Conservation (phyloP, 37 sponge, comb jelly and placozoan genomes). For the Eunapius fragilis region DNA sequence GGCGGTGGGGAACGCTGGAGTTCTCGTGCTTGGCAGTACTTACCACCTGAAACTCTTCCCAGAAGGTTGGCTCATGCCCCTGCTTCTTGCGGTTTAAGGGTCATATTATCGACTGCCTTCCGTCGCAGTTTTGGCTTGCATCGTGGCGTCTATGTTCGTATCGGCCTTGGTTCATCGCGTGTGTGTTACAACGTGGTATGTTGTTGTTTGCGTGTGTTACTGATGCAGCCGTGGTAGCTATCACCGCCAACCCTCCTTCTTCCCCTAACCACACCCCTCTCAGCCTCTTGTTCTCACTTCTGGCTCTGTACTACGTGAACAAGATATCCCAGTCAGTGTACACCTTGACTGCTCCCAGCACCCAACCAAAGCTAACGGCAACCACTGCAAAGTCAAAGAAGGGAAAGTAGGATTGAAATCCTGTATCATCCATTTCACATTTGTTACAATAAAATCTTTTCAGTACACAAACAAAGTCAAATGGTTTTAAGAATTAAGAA, state of each 20-base stretch:
- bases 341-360: not conserved
- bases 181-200: conserved; percentile 84
- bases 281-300: conserved; percentile 81
- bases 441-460: not conserved
- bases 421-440: not conserved
- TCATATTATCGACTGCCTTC: not conserved
- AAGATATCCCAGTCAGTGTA: conserved; percentile 63
- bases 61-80: conserved; percentile 45
- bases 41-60: conserved; percentile 72
- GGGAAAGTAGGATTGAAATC: not conserved
- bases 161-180: conserved; percentile 83
- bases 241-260: too few relatives aligned
- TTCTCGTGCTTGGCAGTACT: conserved; percentile 38
- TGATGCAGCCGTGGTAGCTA: too few relatives aligned
- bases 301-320: conserved; percentile 83
- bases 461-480: not conserved
- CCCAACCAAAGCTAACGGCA: not conserved
- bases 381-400: conserved; percentile 21
- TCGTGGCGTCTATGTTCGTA: conserved; percentile 53
- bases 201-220: not conserved
- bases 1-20: conserved; percentile 62
- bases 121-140: conserved; percentile 42
- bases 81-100: not conserved
- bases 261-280: not conserved
- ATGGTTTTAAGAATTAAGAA: not conserved